Base-by-base conservation (phyloP, 2,888 invertebrate genomes). In the Troides helena region DNA sequence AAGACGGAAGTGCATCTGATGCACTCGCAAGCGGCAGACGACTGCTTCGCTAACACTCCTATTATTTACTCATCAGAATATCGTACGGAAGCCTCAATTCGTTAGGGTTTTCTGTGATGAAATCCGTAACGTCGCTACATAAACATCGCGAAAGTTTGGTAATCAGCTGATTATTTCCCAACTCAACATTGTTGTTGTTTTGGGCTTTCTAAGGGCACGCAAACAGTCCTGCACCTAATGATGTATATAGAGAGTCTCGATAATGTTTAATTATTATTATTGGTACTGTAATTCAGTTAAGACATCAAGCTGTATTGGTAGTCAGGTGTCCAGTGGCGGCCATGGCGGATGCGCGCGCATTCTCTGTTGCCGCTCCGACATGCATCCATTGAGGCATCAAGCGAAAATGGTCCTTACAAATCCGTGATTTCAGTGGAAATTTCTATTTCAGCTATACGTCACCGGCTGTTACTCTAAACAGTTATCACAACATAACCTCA, bases 401-500 rank as follows among this genome's bases (percentile, higher is more conserved):
- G 81, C 86, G 81, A 90, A 83, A 87, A 80, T 85, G 81, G 82
- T 79, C 85, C 86, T 85, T 91, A 90, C 82, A 77, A 70, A 78
- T 77, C 77, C 76, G 74, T 76, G 73, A 74, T 79, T 87, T 88
- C 80, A 84, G 89, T 85, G 76, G 75, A 71, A 81, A 82, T 83
- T 87, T 79, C 78, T 75, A 77, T 72, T 77, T 72, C 72, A 73
- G 75, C 75, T 72, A 78, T 77, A 77, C 74, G 74, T 77, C 77
- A 79, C 86, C 89, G 89, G 88, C 86, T 86, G 88, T 84, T 86
- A 80, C 81, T 80, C 81, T 82, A 84, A 89, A 88, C 85, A 85
- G 86, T 85, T 87, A 90, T 90, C 89, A 92, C 88, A 92, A 92
- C 92, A 92, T 92, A 92, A 92, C 92, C 92, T 92, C 89, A 89